These are phyloP conservation scores for Nasonia vitripennis DNA, from an alignment of 1,140 invertebrate species.

Conservation along the genomic window DNA sequence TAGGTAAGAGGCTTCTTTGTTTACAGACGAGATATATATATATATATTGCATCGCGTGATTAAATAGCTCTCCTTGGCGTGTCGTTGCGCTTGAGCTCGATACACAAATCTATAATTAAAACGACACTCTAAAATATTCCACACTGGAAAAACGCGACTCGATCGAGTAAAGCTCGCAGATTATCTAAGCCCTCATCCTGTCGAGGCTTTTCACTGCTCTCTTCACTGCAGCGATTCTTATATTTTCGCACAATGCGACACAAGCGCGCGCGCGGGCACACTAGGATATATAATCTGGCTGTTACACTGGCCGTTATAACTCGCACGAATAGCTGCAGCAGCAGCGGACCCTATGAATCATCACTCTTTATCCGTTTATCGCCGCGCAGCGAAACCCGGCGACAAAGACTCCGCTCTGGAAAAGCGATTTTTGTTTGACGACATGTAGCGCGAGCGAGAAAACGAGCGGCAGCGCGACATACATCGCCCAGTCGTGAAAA, in stretches of 20 bases:
- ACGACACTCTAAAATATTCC: neutral
- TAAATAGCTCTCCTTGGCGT: neutral
- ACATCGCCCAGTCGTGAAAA: neutral
- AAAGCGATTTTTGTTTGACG: slow-evolving; percentile 35
- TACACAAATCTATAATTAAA: neutral
- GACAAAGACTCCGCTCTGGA: neutral
- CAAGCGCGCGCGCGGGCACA: neutral
- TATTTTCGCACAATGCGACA: neutral
- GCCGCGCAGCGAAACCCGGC: slow-evolving; percentile 3
- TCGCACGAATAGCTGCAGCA: slow-evolving; percentile 15
- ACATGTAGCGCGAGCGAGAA: neutral
- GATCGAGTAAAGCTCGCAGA: neutral
- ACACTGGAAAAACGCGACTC: neutral
- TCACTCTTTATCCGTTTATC: slow-evolving; percentile 48
- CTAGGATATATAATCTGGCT: neutral
- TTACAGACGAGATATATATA: neutral
- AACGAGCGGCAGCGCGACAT: no score
- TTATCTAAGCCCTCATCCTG: no score
- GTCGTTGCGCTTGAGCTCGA: no score
- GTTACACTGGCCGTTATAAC: slow-evolving; percentile 18
- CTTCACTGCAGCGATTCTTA: neutral
- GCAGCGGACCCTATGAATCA: slow-evolving; percentile 37
- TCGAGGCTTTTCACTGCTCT: neutral
- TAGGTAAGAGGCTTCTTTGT: neutral
- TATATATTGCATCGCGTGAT: neutral